phyloP scores from a whole-genome alignment of 2,888 invertebrate species.

The Piscicola geometra region DNA sequence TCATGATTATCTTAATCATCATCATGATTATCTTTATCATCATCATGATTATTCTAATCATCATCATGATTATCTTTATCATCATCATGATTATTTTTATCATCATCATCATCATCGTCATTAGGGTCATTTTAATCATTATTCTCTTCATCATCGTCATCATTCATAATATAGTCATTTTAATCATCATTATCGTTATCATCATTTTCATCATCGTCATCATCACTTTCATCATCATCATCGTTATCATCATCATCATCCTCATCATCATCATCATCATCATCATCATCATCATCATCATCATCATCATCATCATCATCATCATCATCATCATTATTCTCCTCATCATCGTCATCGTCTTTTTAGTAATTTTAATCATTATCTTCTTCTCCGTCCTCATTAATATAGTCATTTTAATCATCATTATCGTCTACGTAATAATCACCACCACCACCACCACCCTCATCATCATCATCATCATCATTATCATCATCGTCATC shows the following conservation, averaged over 20 bases:
- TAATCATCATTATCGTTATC: slow-evolving; percentile 29
- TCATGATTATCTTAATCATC: slow-evolving; percentile 29
- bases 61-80: slow-evolving; percentile 22
- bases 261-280: slow-evolving; percentile 24
- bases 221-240: slow-evolving; percentile 25
- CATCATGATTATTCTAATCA: slow-evolving; percentile 22
- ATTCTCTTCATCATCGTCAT: slow-evolving; percentile 18
- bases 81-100: slow-evolving; percentile 26
- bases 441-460: slow-evolving; percentile 12
- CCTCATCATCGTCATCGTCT: slow-evolving; percentile 26
- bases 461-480: slow-evolving; percentile 14
- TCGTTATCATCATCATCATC: slow-evolving; percentile 28
- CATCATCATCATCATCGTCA: slow-evolving; percentile 34
- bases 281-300: slow-evolving; percentile 34
- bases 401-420: slow-evolving; percentile 26
- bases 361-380: background rate
- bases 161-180: slow-evolving; percentile 18
- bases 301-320: slow-evolving; percentile 34
- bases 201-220: slow-evolving; percentile 33
- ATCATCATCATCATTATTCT: slow-evolving; percentile 33
- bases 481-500: slow-evolving; percentile 17
- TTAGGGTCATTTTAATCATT: slow-evolving; percentile 29
- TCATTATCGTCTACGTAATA: slow-evolving; percentile 23
- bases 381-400: slow-evolving; percentile 11
- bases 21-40: slow-evolving; percentile 27